Conservation (phyloP, 2,113 vertebrate species). For the Boulengeromyrus knoepffleri region DNA sequence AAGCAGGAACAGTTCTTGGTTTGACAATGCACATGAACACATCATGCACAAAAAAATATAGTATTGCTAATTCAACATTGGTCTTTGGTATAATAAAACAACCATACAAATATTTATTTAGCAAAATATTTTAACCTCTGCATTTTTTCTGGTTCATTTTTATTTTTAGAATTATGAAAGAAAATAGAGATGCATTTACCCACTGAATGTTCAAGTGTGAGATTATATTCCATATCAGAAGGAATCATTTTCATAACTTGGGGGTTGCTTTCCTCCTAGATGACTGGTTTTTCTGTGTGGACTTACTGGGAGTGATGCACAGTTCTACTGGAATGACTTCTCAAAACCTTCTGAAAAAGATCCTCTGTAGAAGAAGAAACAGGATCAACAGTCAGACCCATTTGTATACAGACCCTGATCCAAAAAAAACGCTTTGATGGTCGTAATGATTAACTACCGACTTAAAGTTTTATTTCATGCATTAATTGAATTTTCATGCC, state of each 20-base stretch:
- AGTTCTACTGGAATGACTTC: slow-evolving; percentile 54
- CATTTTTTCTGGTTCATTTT: slow-evolving; percentile 15
- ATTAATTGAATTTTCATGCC: neutral
- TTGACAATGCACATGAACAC: slow-evolving; percentile 7
- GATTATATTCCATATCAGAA: slow-evolving; percentile 23
- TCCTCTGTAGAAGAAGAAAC: slow-evolving; percentile 46
- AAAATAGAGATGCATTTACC: slow-evolving; percentile 10
- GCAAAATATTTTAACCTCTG: slow-evolving; percentile 18
- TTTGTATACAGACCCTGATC: neutral
- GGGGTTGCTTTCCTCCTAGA: neutral
- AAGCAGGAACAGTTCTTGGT: slow-evolving; percentile 5
- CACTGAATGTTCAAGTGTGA: slow-evolving; percentile 26
- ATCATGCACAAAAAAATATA: neutral
- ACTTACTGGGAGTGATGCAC: slow-evolving; percentile 46
- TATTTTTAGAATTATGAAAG: slow-evolving; percentile 16
- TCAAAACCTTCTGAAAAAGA: slow-evolving; percentile 57
- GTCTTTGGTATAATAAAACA: slow-evolving; percentile 31
- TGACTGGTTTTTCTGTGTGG: neutral
- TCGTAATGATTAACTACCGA: neutral
- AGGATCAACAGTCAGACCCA: neutral
- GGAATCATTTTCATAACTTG: slow-evolving; percentile 14
- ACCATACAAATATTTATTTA: slow-evolving; percentile 21
- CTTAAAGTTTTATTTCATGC: neutral
- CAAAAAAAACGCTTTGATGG: neutral
- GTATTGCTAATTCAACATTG: neutral